These are phyloP conservation scores for Deroplatys truncata DNA, from an alignment of 2,888 invertebrate species.

Conservation along the genomic window DNA sequence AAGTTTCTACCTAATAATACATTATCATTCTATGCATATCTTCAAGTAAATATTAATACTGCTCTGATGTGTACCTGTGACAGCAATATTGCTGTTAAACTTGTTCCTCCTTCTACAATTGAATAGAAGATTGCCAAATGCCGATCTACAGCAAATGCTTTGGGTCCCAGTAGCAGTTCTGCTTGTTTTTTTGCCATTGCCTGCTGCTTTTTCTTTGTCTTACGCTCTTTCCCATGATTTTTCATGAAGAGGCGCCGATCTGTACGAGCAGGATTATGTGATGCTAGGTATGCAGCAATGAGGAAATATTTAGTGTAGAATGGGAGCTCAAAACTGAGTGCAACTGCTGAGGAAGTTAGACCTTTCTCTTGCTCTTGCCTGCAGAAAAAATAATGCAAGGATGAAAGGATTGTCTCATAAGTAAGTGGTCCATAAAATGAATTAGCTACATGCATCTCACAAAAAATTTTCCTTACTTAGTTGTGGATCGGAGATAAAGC, in stretches of 20 bases:
- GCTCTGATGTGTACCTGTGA: slow-evolving; percentile 55
- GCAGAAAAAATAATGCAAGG: not conserved
- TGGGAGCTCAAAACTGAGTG: slow-evolving; percentile 63
- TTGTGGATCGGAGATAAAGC: slow-evolving; percentile 62
- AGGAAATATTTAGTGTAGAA: slow-evolving; percentile 86
- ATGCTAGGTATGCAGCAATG: slow-evolving; percentile 87
- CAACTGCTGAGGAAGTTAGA: slow-evolving; percentile 28
- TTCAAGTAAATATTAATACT: too few relatives aligned
- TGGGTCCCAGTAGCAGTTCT: slow-evolving; percentile 71
- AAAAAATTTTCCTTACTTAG: slow-evolving; percentile 4
- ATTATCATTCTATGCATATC: too few relatives aligned
- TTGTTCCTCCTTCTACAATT: slow-evolving; percentile 78
- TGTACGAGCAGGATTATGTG: slow-evolving; percentile 84
- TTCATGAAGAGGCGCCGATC: slow-evolving; percentile 86
- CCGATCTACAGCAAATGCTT: slow-evolving; percentile 75
- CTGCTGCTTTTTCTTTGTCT: slow-evolving; percentile 29
- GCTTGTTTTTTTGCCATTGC: slow-evolving; percentile 48
- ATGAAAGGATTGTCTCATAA: not conserved
- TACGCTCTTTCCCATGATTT: slow-evolving; percentile 60
- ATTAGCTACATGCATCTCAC: not conserved
- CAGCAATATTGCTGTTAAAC: slow-evolving; percentile 79
- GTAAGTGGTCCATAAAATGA: not conserved
- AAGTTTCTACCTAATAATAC: too few relatives aligned
- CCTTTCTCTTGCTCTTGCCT: not conserved
- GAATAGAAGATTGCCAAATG: slow-evolving; percentile 86